A percentile compares a stretch with the other conserved stretches of the same genome.
Conservation (phyloP, 1,140 invertebrate species). For the Lepidurus couesii region DNA sequence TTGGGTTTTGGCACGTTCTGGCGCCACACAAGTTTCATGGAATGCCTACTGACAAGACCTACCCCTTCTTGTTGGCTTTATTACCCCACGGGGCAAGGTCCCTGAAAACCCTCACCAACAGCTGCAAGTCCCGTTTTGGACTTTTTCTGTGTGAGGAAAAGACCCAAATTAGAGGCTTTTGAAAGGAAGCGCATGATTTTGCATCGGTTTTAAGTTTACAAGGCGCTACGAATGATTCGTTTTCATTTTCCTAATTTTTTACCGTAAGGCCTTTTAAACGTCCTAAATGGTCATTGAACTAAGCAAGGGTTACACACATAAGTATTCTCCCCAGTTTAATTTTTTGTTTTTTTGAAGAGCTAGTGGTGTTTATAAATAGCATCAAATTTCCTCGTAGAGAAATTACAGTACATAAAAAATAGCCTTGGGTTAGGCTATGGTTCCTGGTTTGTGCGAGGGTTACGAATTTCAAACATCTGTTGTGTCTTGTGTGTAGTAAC, state of each 20-base stretch:
- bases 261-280: too few species aligned
- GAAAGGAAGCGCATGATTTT: not conserved
- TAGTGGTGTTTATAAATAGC: not conserved
- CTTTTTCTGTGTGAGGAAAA: not conserved
- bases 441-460: not conserved
- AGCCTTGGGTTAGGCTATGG: not conserved
- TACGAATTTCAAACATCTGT: constrained; percentile 6
- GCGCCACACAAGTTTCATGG: not conserved
- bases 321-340: too few species aligned
- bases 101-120: not conserved
- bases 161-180: not conserved
- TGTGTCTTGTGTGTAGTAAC: not conserved
- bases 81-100: not conserved
- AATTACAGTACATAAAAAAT: not conserved
- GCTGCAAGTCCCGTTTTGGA: constrained; percentile 1
- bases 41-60: not conserved
- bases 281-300: too few species aligned
- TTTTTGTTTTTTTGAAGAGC: too few species aligned
- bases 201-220: not conserved
- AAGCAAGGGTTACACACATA: too few species aligned
- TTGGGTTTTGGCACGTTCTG: not conserved
- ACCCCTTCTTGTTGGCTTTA: not conserved
- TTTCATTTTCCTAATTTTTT: too few species aligned
- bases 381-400: not conserved
- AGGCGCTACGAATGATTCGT: too few species aligned